Conservation (phyloP, 2,113 vertebrate species). For the Echinops telfairi region DNA sequence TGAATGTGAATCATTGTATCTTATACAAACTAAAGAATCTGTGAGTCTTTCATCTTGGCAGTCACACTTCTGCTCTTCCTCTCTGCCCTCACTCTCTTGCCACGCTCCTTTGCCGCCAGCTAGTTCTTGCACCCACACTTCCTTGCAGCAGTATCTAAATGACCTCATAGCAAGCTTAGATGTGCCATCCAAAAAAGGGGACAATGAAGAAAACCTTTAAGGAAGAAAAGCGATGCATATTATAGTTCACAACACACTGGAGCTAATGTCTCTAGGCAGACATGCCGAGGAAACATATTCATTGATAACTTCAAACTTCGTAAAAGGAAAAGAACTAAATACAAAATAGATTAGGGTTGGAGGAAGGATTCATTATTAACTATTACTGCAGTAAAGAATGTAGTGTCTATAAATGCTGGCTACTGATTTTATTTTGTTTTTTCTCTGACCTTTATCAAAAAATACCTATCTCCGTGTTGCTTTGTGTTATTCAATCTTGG, state of each 20-base stretch:
- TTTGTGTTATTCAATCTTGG: background rate
- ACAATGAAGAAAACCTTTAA: background rate
- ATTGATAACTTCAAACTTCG: background rate
- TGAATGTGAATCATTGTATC: background rate
- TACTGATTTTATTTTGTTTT: background rate
- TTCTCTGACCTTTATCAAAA: background rate
- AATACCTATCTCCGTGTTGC: background rate
- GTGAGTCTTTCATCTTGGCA: background rate
- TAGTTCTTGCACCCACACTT: background rate
- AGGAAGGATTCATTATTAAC: constrained; percentile 5
- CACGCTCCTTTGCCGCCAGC: background rate
- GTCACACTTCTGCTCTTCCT: background rate
- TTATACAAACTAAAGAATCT: background rate
- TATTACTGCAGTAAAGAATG: background rate
- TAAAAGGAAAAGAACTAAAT: background rate
- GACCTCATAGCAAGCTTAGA: background rate
- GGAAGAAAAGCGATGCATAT: background rate
- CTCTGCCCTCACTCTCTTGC: background rate
- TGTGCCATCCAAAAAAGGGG: background rate
- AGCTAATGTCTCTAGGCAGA: background rate
- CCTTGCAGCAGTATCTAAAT: background rate
- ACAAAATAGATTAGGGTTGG: background rate
- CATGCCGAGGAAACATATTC: background rate
- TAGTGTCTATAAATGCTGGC: background rate
- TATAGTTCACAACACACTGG: background rate